Evolutionary conservation across 2,113 vertebrate genomes (phyloP).

Genomic region (Albula goreensis): DNA sequence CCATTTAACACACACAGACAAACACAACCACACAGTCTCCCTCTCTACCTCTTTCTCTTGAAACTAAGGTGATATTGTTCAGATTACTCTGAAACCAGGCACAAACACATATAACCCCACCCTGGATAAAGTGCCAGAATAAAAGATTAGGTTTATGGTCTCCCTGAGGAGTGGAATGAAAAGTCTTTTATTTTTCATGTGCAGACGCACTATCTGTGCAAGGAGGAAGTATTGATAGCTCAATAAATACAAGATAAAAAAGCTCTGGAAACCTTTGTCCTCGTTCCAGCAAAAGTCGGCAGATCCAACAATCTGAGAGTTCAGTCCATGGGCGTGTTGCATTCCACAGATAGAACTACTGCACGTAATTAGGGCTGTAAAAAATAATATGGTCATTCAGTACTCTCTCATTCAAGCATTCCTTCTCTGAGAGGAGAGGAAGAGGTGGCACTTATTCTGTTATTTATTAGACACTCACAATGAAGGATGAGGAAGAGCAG

Average conservation of each 20-base stretch:
- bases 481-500: not conserved
- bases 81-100: constrained; percentile 44
- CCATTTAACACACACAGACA: not conserved
- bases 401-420: not conserved
- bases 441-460: not conserved
- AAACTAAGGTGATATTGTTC: constrained; percentile 69
- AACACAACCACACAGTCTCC: not conserved
- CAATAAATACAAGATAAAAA: constrained; percentile 1
- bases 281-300: constrained; percentile 8
- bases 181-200: not conserved
- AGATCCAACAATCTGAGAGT: not conserved
- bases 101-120: not conserved
- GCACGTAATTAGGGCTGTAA: not conserved
- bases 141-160: constrained; percentile 25
- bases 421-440: not conserved
- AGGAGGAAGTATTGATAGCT: not conserved
- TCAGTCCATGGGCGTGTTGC: not conserved
- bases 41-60: constrained; percentile 53
- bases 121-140: not conserved
- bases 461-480: not conserved
- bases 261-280: constrained; percentile 3
- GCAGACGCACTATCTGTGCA: not conserved
- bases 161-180: constrained; percentile 1
- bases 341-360: constrained; percentile 6
- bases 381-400: not conserved